Base-by-base conservation (phyloP, 2,797 vertebrate species). In the Eulemur mongoz region DNA sequence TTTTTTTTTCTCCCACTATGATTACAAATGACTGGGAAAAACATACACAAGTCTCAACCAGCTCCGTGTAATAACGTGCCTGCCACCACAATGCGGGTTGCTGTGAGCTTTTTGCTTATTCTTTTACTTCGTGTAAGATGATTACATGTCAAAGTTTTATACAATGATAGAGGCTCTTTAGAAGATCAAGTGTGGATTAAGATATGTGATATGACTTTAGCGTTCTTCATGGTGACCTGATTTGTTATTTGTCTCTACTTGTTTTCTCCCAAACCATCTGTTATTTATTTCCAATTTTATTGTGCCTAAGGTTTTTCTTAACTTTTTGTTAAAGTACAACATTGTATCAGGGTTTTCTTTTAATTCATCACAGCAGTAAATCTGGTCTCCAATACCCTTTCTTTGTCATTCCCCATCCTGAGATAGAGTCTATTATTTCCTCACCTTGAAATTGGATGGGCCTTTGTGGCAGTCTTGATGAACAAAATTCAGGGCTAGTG, bases 21-120 rank as follows among this genome's bases (percentile, higher is more conserved):
- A n/a, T 91, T 96, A 96, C 88, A 98, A 96, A 97, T 91, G 94
- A 97, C 95, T 88, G 27, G 78, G 1, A 4, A 76, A 89, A 67
- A 83, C 88, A 79, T 67, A 73, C 32, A 86, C 87, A 96, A 75
- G 81, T 69, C 81, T 90, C 89, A 81, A 73, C 69, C 90, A 90
- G 81, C 78, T 85, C 73, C 14, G 1, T 45, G 89, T 91, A 90
- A 90, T 88, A 65, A n/a, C 43, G 67, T 81, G 72, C 72, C 91
- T 92, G 40, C 38, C 73, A 52, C 38, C 43, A 65, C 67, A 54
- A 23, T 3, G 18, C 7, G 17, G 38, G 43, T 22, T 73, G 75
- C 70, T 83, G 18, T 65, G 13, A 48, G 12, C 57, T 91, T 92
- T 85, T 90, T 61, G 59, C 93, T 97, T 85, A 72, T 82, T 92